Evolutionary conservation across 2,888 invertebrate genomes (phyloP).

Genomic region (Eupithecia pulchellata): DNA sequence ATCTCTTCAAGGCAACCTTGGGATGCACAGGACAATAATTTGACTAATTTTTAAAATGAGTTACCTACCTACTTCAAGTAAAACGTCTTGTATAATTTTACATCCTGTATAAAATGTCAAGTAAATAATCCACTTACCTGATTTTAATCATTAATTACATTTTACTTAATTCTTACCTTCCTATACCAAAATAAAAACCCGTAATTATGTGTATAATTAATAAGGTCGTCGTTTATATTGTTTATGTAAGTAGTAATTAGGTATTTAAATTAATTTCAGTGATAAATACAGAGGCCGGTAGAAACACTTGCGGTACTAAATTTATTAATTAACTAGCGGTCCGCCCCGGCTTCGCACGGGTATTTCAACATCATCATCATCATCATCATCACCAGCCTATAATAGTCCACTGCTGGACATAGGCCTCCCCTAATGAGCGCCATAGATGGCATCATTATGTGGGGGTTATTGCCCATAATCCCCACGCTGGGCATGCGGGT

Average conservation of each 20-base stretch:
- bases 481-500: too few species aligned
- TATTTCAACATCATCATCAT: too few species aligned
- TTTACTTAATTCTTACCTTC: constrained; percentile 1
- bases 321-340: neutral
- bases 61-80: neutral
- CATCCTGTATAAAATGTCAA: neutral
- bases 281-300: constrained; percentile 9
- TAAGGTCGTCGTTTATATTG: constrained; percentile 30
- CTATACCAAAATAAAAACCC: constrained; percentile 21
- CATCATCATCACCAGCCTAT: too few species aligned
- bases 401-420: too few species aligned
- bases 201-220: constrained; percentile 30
- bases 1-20: too few species aligned
- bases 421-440: too few species aligned
- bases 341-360: too few species aligned
- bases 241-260: constrained; percentile 26
- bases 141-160: neutral
- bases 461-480: too few species aligned
- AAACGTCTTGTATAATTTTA: neutral
- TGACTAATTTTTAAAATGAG: neutral
- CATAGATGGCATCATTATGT: too few species aligned
- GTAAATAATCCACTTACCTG: neutral
- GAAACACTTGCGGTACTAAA: neutral
- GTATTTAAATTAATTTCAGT: constrained; percentile 33
- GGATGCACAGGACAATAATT: too few species aligned